phyloP scores from a whole-genome alignment of 2,113 vertebrate genomes.

The Edolisoma coerulescens region DNA sequence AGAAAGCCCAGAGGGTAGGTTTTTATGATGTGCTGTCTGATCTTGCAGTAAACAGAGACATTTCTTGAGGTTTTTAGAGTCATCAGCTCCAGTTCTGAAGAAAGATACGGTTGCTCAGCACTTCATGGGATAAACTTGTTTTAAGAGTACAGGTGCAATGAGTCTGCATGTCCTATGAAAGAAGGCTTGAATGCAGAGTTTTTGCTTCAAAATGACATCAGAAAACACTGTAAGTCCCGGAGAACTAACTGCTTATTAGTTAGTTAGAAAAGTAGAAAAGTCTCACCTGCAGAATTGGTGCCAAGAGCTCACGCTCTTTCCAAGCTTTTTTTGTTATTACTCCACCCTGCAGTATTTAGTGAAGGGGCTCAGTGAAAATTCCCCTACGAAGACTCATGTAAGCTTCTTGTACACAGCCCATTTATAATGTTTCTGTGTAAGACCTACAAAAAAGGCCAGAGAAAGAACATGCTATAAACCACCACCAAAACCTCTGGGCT shows the following conservation, averaged over 20 bases:
- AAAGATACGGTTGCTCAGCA: not conserved
- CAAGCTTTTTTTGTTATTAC: not conserved
- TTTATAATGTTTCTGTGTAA: not conserved
- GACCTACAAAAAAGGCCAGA: not conserved
- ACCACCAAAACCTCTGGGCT: not conserved
- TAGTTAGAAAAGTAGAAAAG: not conserved
- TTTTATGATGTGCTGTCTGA: not conserved
- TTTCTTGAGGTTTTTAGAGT: not conserved
- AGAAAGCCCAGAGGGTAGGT: not conserved
- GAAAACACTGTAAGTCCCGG: not conserved
- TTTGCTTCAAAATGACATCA: not conserved
- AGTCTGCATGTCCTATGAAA: not conserved
- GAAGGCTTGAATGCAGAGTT: not conserved
- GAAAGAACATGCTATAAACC: not conserved
- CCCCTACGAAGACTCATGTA: not conserved
- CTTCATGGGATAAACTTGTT: not conserved
- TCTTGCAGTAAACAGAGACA: not conserved
- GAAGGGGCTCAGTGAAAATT: not conserved
- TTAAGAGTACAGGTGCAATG: not conserved
- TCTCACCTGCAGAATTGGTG: not conserved
- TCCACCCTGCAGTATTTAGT: not conserved
- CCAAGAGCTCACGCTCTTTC: not conserved
- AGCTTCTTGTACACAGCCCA: not conserved
- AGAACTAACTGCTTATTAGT: not conserved
- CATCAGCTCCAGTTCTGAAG: not conserved